Base-by-base conservation (phyloP, 23 tunicate species). In the Halocynthia roretzi region DNA sequence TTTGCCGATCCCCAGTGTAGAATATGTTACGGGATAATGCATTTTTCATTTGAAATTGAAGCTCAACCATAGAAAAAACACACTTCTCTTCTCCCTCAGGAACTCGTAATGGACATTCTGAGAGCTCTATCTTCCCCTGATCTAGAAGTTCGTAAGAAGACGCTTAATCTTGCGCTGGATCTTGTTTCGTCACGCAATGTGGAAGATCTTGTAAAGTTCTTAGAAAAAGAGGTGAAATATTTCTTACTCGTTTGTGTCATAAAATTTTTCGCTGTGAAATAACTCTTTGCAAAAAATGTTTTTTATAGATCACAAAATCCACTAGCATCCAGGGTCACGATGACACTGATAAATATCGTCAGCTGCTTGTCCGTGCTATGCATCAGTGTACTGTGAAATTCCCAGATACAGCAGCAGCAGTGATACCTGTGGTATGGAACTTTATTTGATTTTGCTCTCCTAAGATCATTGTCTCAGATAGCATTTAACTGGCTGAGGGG, bases 81-180 rank as follows among this genome's bases (percentile, higher is more conserved):
- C 7, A 31, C 1, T 18, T 70, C 53, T 9, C n/a, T 8, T 70
- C 6, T 15, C 6, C 54, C 67, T 10, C 68, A 93, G 96, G 96
- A 90, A 61, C 76, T 96, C 73, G 89, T 87, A 50, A 96, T 96
- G 99, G 99, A 96, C 54, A 90, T 96, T 56, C 70, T 96, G 78
- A 71, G 96, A 64, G 99, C 99, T 7, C 84, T 96, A 12, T 84
- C 85, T 18, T 96, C 99, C 31, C 99, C 99, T 21, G 99, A 96
- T 80, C 77, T 96, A 18, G 99, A 96, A 78, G 99, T 96, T 14
- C 85, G 99, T 5, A 75, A 76, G 53, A 96, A 96, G 62, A 96
- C 99, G 7, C 83, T 96, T 8, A 86, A 96, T 75, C 88, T 96
- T 48, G 96, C 99, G 44, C 96, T 96, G 64, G 99, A 96, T 68